Evolutionary conservation across 2,888 invertebrate genomes (phyloP).

Genomic region (Carcina quercana): DNA sequence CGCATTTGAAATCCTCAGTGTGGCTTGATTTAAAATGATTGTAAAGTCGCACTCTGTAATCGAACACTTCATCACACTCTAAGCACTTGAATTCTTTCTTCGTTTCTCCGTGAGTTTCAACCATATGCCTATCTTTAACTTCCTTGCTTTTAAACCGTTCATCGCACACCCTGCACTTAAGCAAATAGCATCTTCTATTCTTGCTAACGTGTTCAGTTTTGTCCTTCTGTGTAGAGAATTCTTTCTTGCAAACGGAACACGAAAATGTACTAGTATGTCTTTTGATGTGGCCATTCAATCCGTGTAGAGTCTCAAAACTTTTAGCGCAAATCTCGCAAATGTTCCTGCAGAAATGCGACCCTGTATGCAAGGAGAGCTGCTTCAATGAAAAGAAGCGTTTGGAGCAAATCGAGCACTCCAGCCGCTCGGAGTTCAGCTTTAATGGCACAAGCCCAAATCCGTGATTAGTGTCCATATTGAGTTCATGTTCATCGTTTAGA

Average conservation of each 20-base stretch:
- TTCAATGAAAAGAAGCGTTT: conserved; percentile 10
- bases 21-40: conserved; percentile 21
- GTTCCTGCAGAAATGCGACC: conserved; percentile 13
- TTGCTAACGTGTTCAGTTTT: conserved; percentile 20
- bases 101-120: conserved; percentile 18
- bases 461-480: conserved; percentile 8
- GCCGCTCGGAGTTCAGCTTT: conserved; percentile 12
- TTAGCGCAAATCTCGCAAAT: conserved; percentile 21
- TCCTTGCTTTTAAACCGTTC: conserved; percentile 22
- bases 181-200: conserved; percentile 18
- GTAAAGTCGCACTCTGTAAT: conserved; percentile 17
- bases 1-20: conserved; percentile 20
- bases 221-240: conserved; percentile 20
- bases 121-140: conserved; percentile 19
- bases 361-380: conserved; percentile 16
- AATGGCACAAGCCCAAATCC: conserved; percentile 15
- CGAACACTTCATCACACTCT: conserved; percentile 19
- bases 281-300: conserved; percentile 8
- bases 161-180: conserved; percentile 19
- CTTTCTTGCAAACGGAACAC: conserved; percentile 13
- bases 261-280: conserved; percentile 4
- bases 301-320: conserved; percentile 9
- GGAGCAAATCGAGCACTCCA: conserved; percentile 14
- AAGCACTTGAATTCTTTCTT: conserved; percentile 18
- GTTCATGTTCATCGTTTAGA: conserved; percentile 14